Evolutionary conservation across 1,140 invertebrate genomes (phyloP), one percentile per base, ranked within the genome.

Genomic region (Microplitis mediator): DNA sequence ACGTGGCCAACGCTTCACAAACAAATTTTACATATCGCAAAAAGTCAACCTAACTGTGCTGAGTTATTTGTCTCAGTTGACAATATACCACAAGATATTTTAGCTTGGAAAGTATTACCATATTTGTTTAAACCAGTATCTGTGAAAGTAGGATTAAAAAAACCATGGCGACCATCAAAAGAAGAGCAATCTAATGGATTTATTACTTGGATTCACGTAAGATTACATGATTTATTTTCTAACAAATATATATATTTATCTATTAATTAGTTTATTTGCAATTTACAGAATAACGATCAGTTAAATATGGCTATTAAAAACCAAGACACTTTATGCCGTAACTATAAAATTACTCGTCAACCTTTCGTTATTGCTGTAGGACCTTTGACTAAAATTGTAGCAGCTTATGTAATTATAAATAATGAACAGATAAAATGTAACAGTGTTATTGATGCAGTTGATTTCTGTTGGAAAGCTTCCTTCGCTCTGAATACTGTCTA

Each of bases 331-430:
- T 4, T 56, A 4, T 16, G n/a, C 3, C 2, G 3, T 2, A 23
- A 56, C 2, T 6, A 56, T 16, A 56, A 16, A 16, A 16, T 56
- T 16, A 16, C 63, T 14, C 34, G 54, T 3, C 74, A 75, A 51
- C 74, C 70, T 32, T 11, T 72, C 4, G 34, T 72, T 5, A n/a
- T 75, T 34, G 69, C 66, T 39, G 70, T 75, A 14, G 74, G 69
- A 58, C 32, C 69, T 63, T 35, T n/a, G n/a, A n/a, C 39, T 1
- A 51, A 72, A 9, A 54, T 39, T 23, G 1, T 69, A 56, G 60
- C 60, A 1, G n/a, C 65, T 13, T 75, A 75, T 23, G 66, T 68
- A 0, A 14, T 63, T 1, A 69, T 75, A 13, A 52, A 72, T 64
- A 70, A 54, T 31, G 50, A 23, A 3, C 71, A 69, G 52, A 72